A percentile compares a stretch with the other conserved stretches of the same genome.
Conservation (phyloP, 2,113 vertebrate species). For the Oryzias woworae region DNA sequence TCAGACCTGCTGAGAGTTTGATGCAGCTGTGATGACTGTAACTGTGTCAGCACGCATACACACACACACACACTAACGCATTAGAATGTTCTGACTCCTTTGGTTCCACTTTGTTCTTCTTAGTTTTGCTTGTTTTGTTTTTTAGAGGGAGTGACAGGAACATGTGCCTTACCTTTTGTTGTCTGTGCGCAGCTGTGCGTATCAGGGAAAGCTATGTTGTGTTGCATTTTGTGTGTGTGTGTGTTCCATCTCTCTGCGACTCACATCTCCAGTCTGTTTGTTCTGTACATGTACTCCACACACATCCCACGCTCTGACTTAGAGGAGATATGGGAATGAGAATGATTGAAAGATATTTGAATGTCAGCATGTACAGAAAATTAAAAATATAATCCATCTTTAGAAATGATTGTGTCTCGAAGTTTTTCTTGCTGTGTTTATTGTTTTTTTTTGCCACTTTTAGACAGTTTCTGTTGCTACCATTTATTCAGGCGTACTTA, state of each 20-base stretch:
- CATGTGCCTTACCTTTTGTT: conserved; percentile 71
- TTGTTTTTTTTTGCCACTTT: neutral
- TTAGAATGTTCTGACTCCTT: conserved; percentile 54
- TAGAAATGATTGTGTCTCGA: neutral
- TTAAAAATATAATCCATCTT: conserved; percentile 32
- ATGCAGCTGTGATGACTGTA: conserved; percentile 2
- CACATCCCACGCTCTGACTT: neutral
- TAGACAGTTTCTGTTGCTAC: neutral
- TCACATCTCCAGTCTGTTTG: conserved; percentile 23
- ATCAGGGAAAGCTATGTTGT: conserved; percentile 64
- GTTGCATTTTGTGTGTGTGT: conserved; percentile 18
- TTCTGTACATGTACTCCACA: conserved; percentile 23
- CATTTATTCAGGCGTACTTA: neutral
- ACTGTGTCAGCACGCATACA: conserved; percentile 6
- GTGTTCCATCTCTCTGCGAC: conserved; percentile 31
- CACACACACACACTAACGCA: conserved; percentile 45
- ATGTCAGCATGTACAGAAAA: conserved; percentile 46
- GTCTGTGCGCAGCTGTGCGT: conserved; percentile 38
- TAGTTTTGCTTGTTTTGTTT: conserved; percentile 15
- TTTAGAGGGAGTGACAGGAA: conserved; percentile 41
- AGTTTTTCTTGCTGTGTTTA: neutral
- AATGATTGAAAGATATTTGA: conserved; percentile 19
- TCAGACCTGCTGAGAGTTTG: conserved; percentile 11
- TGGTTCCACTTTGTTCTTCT: conserved; percentile 13
- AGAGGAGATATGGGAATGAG: conserved; percentile 2